Percentiles rank a stretch among this genome's conserved stretches.
Conservation (phyloP, 2,797 vertebrate species). For the Pygocentrus nattereri region DNA sequence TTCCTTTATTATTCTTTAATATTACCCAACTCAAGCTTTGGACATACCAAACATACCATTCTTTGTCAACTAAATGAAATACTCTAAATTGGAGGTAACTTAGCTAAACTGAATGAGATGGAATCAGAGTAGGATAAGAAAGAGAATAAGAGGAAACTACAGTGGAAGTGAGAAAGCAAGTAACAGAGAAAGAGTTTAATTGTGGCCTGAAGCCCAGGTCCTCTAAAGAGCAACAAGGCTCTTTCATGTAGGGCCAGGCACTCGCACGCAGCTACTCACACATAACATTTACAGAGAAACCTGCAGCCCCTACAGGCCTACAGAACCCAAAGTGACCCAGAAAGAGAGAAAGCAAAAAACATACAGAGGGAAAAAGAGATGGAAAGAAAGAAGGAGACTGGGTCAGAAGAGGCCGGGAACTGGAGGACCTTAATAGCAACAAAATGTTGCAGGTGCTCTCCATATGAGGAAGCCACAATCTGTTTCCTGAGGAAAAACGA, state of each 20-base stretch:
- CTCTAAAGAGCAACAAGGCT: slow-evolving; percentile 16
- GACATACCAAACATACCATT: too few relatives aligned
- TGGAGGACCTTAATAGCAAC: neutral
- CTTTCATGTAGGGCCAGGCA: slow-evolving; percentile 50
- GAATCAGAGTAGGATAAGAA: neutral
- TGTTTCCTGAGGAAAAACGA: neutral
- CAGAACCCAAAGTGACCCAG: slow-evolving; percentile 15
- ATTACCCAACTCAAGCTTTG: neutral
- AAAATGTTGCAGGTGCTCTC: slow-evolving; percentile 29
- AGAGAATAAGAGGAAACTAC: neutral
- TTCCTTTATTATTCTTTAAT: neutral
- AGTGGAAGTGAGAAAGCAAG: neutral
- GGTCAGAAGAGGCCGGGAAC: neutral
- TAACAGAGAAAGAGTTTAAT: slow-evolving; percentile 26
- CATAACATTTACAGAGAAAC: slow-evolving; percentile 11
- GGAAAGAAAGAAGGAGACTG: neutral
- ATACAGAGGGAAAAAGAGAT: neutral
- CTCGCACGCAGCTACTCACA: slow-evolving; percentile 7
- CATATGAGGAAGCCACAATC: slow-evolving; percentile 14
- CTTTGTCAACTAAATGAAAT: neutral
- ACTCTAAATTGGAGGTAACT: neutral
- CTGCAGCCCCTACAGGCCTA: neutral
- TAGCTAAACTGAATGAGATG: neutral
- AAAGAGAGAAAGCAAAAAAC: neutral
- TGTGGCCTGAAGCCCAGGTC: slow-evolving; percentile 38